These are phyloP conservation scores for Nymphalis io DNA, from an alignment of 1,140 invertebrate genomes.

Conservation along the genomic window DNA sequence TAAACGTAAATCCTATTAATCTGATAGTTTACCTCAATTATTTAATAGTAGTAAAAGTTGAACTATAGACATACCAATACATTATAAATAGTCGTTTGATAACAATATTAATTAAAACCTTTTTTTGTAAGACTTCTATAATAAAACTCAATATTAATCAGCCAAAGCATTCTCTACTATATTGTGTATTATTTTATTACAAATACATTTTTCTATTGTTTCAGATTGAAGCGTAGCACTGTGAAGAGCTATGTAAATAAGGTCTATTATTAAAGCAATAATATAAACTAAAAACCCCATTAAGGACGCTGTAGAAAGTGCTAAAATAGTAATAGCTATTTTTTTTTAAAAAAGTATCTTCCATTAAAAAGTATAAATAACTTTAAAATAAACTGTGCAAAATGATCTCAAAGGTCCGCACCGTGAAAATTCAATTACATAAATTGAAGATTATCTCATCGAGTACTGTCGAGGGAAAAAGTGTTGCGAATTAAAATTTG, in stretches of 20 bases:
- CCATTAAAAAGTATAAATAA: conserved; percentile 49
- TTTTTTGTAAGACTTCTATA: no score
- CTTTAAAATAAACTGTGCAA: conserved; percentile 40
- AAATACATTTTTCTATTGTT: conserved; percentile 51
- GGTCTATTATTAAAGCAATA: conserved; percentile 75
- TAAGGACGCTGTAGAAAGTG: conserved; percentile 60
- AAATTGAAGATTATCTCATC: conserved; percentile 22
- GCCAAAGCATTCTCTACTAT: no score
- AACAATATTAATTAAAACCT: no score
- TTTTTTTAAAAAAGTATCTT: conserved; percentile 58
- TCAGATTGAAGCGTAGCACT: conserved; percentile 49
- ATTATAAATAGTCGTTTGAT: no score
- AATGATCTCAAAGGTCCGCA: conserved; percentile 43
- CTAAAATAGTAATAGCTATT: conserved; percentile 47
- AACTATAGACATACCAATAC: no score
- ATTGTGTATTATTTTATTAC: no score
- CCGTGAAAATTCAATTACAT: conserved; percentile 13
- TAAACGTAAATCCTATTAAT: conserved; percentile 11
- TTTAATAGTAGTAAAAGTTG: no score
- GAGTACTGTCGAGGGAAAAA: conserved; percentile 47
- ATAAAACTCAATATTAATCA: no score
- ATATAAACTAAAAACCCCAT: conserved; percentile 69
- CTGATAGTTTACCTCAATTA: no score
- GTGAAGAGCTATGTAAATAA: conserved; percentile 51
- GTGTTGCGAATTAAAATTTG: conserved; percentile 45